Conservation (phyloP, 2,888 invertebrate species). For the Tinea semifulvella region DNA sequence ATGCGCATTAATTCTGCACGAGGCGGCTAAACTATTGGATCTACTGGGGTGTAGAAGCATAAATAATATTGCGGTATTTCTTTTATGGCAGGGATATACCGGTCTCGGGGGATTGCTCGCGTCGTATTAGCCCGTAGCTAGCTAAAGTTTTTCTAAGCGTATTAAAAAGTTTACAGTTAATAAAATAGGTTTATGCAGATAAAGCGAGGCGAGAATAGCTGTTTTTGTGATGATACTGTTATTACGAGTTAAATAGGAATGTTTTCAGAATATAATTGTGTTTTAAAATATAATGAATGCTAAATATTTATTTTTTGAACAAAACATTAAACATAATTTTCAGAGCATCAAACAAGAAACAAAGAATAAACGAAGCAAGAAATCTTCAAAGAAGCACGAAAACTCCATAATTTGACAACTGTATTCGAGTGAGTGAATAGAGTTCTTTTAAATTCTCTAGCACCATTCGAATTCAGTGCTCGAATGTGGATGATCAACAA, state of each 20-base stretch:
- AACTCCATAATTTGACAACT: slow-evolving; percentile 67
- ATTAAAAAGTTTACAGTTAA: too few species aligned
- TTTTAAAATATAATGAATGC: too few species aligned
- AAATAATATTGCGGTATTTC: not conserved
- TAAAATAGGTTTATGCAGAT: too few species aligned
- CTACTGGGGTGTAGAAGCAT: not conserved
- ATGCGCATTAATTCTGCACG: not conserved
- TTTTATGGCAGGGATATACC: not conserved
- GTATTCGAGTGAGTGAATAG: slow-evolving; percentile 74
- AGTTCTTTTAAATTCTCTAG: slow-evolving; percentile 66
- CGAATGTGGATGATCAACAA: slow-evolving; percentile 45
- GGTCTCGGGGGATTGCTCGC: not conserved
- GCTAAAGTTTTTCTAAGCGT: too few species aligned
- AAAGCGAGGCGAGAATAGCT: too few species aligned
- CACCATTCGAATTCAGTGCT: slow-evolving; percentile 77
- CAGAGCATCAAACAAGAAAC: not conserved
- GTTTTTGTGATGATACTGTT: too few species aligned
- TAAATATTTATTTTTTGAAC: too few species aligned
- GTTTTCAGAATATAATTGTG: too few species aligned
- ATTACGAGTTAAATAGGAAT: too few species aligned
- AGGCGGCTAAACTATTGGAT: not conserved
- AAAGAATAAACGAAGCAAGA: slow-evolving; percentile 13
- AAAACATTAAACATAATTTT: too few species aligned
- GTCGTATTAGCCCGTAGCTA: too few species aligned
- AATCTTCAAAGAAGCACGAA: slow-evolving; percentile 4